Evolutionary conservation across 2,113 vertebrate species (phyloP), one percentile per base, ranked within the genome.

Genomic region (Cranoglanis bouderius): DNA sequence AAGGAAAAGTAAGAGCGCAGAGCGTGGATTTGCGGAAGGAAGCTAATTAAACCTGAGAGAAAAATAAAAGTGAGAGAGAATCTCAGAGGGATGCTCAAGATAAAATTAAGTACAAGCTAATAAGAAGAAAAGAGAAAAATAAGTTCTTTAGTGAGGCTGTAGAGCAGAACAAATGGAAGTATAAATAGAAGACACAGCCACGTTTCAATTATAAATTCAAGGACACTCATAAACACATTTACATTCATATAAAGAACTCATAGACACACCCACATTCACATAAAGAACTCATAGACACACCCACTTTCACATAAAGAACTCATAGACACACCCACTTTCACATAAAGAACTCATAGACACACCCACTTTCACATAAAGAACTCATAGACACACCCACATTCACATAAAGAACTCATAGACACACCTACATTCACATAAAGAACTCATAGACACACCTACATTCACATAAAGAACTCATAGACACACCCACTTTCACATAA

Each of bases 1-100:
- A 29, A 51, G 81, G 19, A 21, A 81, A 85, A 70, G 67, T 19
- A 93, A 88, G 72, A 93, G 92, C 91, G 93, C 88, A 85, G 35
- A 14, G n/a, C 89, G 83, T 88, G 91, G n/a, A 89, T 77, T 29
- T 92, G 78, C 91, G 85, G 92, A 91, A 82, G 82, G 77, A 81
- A 94, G 92, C 88, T 93, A 94, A 94, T 95, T 94, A 94, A 93
- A 94, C 93, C 92, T 82, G 40, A 85, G 72, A 84, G 63, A 40
- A 32, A 61, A 72, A 87, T 32, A 72, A 10, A 61, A 74, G 18
- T 21, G 75, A 7, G n/a, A 63, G 51, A 75, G 80, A 88, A 85
- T 53, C 78, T 88, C 61, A 32, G 63, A 82, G 63, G 63, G 35
- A 72, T 3, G 51, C 51, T 32, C 51, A 32, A 32, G 80, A 75